phyloP scores from a whole-genome alignment of 1,140 invertebrate genomes.

The Globodera ellingtonae region DNA sequence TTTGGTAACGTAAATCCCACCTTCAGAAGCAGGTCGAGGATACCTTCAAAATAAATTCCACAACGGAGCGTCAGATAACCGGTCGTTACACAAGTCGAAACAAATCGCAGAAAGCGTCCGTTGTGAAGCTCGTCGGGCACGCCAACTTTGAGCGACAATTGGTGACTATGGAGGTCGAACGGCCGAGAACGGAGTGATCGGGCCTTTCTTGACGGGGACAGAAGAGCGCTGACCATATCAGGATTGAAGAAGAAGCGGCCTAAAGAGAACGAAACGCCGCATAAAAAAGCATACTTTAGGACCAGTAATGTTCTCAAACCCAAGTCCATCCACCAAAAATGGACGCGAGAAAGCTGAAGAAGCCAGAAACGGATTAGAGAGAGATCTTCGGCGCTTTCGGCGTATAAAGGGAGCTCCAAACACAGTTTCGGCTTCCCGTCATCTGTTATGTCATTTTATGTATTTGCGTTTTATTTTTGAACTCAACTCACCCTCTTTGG shows the following conservation, averaged over 20 bases:
- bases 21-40: constrained; percentile 5
- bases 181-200: not conserved
- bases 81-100: not conserved
- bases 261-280: not conserved
- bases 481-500: not conserved
- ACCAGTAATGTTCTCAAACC: not conserved
- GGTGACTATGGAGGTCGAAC: not conserved
- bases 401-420: not conserved
- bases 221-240: not conserved
- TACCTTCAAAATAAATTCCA: not conserved
- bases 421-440: not conserved
- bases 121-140: constrained; percentile 3
- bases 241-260: constrained; percentile 9
- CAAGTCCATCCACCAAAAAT: constrained; percentile 4
- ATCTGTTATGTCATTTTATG: not conserved
- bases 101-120: constrained; percentile 11
- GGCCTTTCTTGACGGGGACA: not conserved
- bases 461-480: not conserved
- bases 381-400: not conserved
- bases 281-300: not conserved
- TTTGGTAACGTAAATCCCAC: not conserved
- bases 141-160: constrained; percentile 3
- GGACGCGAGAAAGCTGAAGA: not conserved
- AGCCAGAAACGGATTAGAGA: constrained; percentile 1
- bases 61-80: not conserved